These are phyloP conservation scores for Cacatua alba DNA, from an alignment of 2,113 vertebrate genomes.

Conservation along the genomic window DNA sequence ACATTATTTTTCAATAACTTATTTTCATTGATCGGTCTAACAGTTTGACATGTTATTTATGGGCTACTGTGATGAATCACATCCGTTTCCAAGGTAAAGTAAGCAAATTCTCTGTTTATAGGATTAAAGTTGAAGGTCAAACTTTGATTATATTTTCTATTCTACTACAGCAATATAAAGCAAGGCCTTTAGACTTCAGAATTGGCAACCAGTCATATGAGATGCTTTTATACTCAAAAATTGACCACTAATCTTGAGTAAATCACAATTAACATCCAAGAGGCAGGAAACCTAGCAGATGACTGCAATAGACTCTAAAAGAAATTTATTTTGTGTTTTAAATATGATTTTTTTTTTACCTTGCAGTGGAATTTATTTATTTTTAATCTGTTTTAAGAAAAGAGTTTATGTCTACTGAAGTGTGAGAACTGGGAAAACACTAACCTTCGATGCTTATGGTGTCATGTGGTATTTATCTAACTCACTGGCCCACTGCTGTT, in stretches of 20 bases:
- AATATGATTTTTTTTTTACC: background rate
- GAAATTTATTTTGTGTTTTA: conserved; percentile 8
- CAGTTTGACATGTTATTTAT: conserved; percentile 78
- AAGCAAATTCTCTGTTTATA: conserved; percentile 78
- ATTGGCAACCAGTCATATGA: conserved; percentile 56
- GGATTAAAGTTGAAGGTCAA: conserved; percentile 75
- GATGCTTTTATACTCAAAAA: conserved; percentile 63
- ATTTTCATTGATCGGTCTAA: conserved; percentile 76
- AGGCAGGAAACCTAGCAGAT: background rate
- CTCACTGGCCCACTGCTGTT: conserved; percentile 46
- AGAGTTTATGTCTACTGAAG: background rate
- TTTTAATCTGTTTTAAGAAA: conserved; percentile 40
- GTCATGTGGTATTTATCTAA: conserved; percentile 68
- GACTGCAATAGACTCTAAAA: background rate
- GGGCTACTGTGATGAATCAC: conserved; percentile 77
- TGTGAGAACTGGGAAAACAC: conserved; percentile 45
- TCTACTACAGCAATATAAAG: conserved; percentile 62
- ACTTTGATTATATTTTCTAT: conserved; percentile 77
- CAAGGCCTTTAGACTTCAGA: conserved; percentile 65
- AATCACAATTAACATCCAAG: conserved; percentile 25
- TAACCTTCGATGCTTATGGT: conserved; percentile 27
- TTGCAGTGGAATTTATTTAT: conserved; percentile 13
- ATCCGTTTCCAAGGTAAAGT: conserved; percentile 76
- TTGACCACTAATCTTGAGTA: conserved; percentile 59
- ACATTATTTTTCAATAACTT: conserved; percentile 79